Base-by-base conservation (phyloP, 2,888 invertebrate species). In the Linyphia triangularis region DNA sequence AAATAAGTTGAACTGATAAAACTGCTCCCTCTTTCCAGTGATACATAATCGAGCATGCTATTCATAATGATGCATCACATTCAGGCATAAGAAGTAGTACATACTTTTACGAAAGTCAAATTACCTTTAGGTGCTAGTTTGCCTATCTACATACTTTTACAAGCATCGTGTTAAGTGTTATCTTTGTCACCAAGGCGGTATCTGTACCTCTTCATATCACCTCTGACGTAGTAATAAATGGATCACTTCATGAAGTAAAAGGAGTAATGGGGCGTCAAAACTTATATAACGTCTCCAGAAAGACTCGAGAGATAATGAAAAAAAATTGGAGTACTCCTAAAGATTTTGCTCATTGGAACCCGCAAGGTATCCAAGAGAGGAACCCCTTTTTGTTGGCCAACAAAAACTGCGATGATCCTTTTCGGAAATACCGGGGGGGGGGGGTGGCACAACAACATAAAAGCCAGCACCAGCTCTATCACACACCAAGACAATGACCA, bases 371-470 rank as follows among this genome's bases (percentile, higher is more conserved):
- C 9, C 19, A n/a, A n/a, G n/a, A 51, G 24, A 51, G 19, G 5
- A 26, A 7, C 30, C 26, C 19, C 43, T 4, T 19, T 30, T 16
- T 79, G 67, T 67, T 85, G 19, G 63, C 37, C 61, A 33, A 19
- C 57, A 43, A 85, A 85, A 51, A 70, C 61, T 30, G 13, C 61
- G 63, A 79, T 63, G 72, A 79, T 72, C 78, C 59, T 70, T 72
- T 69, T 63, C 85, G 70, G 72, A 85, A 79, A 24, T 65, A 79
- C 78, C 72, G 65, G 84, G 40, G 84, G 85, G 59, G 65, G 51
- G 63, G 43, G 67, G 37, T 37, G 37, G 40, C 16, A n/a, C 59
- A 9, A 16, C 16, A 24, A 22, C 69, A 70, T 61, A 82, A 82
- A 70, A 61, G 82, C 28, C n/a, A 9, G 9, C 24, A n/a, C 61